A percentile compares a stretch with the other conserved stretches of the same genome.
Evolutionary conservation across 2,797 vertebrate species (phyloP).

Genomic region (Lophotriccus pileatus): DNA sequence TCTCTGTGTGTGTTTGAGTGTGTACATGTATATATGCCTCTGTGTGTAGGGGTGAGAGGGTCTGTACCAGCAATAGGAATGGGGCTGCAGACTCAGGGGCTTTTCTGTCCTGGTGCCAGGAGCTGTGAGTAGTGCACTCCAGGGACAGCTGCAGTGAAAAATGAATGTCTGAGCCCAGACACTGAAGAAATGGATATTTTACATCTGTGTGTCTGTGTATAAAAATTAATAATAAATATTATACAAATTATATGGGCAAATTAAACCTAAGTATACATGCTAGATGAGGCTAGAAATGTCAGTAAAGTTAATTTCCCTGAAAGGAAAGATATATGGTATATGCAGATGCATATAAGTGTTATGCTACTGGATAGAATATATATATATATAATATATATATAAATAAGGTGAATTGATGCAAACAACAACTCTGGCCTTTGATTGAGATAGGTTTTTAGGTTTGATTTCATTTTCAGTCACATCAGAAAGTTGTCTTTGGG

Average conservation of each 20-base stretch:
- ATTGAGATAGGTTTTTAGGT: neutral
- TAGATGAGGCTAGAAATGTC: neutral
- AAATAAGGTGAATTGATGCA: neutral
- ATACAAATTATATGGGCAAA: neutral
- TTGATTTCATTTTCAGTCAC: neutral
- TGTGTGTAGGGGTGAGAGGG: neutral
- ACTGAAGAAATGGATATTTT: neutral
- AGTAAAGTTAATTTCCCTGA: neutral
- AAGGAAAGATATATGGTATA: no score
- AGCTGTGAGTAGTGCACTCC: neutral
- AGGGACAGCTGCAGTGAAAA: neutral
- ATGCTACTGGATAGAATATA: neutral
- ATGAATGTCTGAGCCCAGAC: neutral
- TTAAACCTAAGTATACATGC: neutral
- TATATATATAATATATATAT: neutral
- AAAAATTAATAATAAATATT: neutral
- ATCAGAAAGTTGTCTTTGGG: neutral
- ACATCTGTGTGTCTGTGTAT: neutral
- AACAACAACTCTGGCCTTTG: neutral
- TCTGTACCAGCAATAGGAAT: neutral
- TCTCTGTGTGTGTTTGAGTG: no score
- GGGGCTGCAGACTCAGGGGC: neutral
- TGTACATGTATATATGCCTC: neutral
- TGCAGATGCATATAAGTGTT: neutral
- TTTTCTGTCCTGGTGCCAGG: neutral